Percentiles rank a stretch among this genome's conserved stretches.
These are phyloP conservation scores for Ceratitis capitata DNA, from an alignment of 1,140 invertebrate species.

Conservation along the genomic window DNA sequence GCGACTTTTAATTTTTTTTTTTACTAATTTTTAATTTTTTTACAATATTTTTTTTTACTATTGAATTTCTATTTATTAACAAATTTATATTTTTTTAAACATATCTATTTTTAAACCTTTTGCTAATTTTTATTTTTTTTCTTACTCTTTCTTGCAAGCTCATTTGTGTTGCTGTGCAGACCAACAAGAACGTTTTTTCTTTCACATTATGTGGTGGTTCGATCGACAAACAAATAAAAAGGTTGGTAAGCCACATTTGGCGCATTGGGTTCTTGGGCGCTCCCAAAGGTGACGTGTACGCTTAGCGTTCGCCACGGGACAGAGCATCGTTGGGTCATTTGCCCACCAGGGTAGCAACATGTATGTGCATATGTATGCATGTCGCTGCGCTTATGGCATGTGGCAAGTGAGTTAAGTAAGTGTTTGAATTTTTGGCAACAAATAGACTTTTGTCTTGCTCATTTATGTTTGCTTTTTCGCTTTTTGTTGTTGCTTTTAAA, in stretches of 20 bases:
- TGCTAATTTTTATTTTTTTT: not conserved
- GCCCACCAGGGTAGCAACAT: not conserved
- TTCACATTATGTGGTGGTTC: slow-evolving; percentile 63
- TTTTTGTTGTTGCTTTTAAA: slow-evolving; percentile 9
- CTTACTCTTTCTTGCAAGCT: slow-evolving; percentile 20
- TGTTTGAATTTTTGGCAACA: not conserved
- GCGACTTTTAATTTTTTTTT: too few species aligned
- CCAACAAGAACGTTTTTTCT: slow-evolving; percentile 65
- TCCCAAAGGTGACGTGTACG: not conserved
- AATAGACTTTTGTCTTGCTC: not conserved
- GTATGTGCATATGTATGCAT: too few species aligned
- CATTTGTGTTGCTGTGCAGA: slow-evolving; percentile 63
- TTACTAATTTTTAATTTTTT: not conserved
- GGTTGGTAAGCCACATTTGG: not conserved
- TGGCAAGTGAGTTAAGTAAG: not conserved
- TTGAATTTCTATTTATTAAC: not conserved
- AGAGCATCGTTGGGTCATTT: not conserved
- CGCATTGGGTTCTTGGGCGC: not conserved
- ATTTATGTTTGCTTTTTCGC: not conserved
- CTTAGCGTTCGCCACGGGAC: not conserved
- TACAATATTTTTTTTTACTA: not conserved
- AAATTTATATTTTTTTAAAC: not conserved
- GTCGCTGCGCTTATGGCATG: not conserved
- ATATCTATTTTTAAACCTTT: not conserved
- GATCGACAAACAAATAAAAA: slow-evolving; percentile 5